These are phyloP conservation scores for Sebastolobus altivelis DNA, from an alignment of 2,797 vertebrate species.

Conservation along the genomic window DNA sequence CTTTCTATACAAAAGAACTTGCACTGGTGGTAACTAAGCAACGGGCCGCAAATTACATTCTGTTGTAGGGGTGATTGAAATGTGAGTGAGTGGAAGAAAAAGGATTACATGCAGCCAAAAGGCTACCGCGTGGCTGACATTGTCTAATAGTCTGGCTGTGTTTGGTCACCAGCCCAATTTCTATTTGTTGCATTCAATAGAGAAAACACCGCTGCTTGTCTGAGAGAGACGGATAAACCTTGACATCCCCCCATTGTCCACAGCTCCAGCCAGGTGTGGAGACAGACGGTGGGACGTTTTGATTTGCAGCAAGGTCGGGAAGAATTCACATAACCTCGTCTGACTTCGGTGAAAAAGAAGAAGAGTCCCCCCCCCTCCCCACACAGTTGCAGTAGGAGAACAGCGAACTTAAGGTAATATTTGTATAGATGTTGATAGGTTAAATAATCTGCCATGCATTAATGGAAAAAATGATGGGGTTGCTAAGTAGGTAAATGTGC, in stretches of 20 bases:
- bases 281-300: conserved; percentile 50
- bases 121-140: conserved; percentile 43
- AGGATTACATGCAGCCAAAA: conserved; percentile 61
- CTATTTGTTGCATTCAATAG: conserved; percentile 46
- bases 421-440: conserved; percentile 74
- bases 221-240: conserved; percentile 38
- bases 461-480: conserved; percentile 81
- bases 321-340: conserved; percentile 31
- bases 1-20: conserved; percentile 77
- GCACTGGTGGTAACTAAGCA: conserved; percentile 82
- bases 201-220: conserved; percentile 37
- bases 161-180: conserved; percentile 57
- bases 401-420: conserved; percentile 58
- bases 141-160: conserved; percentile 51
- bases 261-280: conserved; percentile 65
- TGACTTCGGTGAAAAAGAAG: conserved; percentile 32
- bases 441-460: conserved; percentile 83
- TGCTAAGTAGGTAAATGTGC: conserved; percentile 81
- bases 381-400: conserved; percentile 51
- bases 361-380: background rate
- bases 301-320: conserved; percentile 52
- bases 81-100: conserved; percentile 59
- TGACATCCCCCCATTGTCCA: conserved; percentile 36
- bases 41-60: conserved; percentile 74
- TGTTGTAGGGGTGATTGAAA: conserved; percentile 77